phyloP scores from a whole-genome alignment of 1,140 invertebrate genomes.

The Listronotus oregonensis region DNA sequence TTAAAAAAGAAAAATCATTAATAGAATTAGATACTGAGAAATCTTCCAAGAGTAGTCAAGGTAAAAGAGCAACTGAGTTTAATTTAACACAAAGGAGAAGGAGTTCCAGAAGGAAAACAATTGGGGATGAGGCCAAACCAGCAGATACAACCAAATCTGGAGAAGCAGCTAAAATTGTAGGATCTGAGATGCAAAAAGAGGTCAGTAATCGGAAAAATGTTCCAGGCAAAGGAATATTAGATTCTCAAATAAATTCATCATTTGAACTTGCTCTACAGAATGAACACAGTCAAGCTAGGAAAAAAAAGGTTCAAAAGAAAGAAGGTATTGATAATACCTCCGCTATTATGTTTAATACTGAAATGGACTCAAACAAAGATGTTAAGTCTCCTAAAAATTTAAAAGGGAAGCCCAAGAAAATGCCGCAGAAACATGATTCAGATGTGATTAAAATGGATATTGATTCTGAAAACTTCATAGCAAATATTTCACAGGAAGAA shows the following conservation, averaged over 20 bases:
- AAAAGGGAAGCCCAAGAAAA: background rate
- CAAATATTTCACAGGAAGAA: conserved; percentile 16
- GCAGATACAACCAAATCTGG: background rate
- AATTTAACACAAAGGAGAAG: conserved; percentile 1
- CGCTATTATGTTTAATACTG: no score
- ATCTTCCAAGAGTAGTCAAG: background rate
- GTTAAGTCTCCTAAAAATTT: conserved; percentile 8
- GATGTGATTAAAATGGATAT: conserved; percentile 11
- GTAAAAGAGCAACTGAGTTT: background rate
- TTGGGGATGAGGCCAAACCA: background rate
- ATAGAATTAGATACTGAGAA: background rate
- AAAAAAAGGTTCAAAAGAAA: conserved; percentile 25
- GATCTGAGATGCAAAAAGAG: background rate
- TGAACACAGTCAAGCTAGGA: background rate
- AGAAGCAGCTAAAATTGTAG: background rate
- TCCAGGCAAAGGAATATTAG: no score
- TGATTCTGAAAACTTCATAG: conserved; percentile 23
- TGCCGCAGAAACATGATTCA: background rate
- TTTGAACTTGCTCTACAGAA: conserved; percentile 5
- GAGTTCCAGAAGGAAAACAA: conserved; percentile 11
- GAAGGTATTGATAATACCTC: no score
- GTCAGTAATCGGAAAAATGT: background rate
- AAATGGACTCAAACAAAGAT: background rate
- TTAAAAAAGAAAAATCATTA: background rate
- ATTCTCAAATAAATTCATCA: no score